Evolutionary conservation across 2,113 vertebrate genomes (phyloP), one percentile per base, ranked within the genome.

Genomic region (Herpetotheres cachinnans): DNA sequence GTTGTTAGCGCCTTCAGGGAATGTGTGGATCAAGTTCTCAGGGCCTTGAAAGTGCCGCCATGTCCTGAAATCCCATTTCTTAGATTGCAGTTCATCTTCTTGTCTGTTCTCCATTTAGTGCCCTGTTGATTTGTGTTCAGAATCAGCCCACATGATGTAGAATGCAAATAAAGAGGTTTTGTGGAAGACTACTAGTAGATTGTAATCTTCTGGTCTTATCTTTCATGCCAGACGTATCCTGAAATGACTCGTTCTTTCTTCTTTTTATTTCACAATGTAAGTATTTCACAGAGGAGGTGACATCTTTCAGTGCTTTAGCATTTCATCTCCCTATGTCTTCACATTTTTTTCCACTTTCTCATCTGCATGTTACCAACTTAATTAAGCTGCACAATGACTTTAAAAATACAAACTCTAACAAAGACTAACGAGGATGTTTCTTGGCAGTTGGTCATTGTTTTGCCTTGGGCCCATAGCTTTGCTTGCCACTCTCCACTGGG

Each of bases 281-380:
- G 88, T 80, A 83, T 94, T 94, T 94, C 67, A 34, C 87, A 94
- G 93, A 95, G 73, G 91, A 97, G 94, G 91, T 95, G 89, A 95
- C 80, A 94, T 91, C 89, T 95, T 97, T 89, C 88, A 92, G 40
- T 95, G 81, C 84, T 84, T 74, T 54, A 91, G 73, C 56, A 90
- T 96, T 96, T 96, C 66, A 86, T 96, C 94, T 84, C 71, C 79
- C 82, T 90, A 16, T 70, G 93, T 86, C 96, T 94, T 96, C 92
- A 82, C 67, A 92, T 90, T 95, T 94, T 97, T 95, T 97, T 91
- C 95, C 90, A 69, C 89, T 97, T 96, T 94, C 95, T 95, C 93
- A 97, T 97, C 89, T 91, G 71, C 58, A 54, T 94, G 89, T 94
- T 96, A 92, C 92, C 81, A 90, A 49, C 73, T 82, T 89, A 94